Conservation (phyloP, 2,113 vertebrate species). For the Aphyosemion australe region DNA sequence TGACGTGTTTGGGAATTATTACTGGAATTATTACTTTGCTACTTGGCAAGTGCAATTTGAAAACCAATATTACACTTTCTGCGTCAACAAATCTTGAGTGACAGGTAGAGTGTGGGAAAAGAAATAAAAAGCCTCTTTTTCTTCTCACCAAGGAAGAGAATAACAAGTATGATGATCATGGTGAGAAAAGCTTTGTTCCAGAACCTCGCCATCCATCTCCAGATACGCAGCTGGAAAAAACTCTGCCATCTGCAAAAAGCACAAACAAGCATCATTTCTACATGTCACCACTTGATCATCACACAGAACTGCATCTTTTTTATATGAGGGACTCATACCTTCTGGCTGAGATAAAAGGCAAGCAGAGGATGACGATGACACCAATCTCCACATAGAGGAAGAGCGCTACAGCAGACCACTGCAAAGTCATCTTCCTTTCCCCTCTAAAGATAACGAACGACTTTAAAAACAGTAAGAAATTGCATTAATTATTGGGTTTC, state of each 20-base stretch:
- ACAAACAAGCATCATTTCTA: neutral
- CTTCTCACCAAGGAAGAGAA: slow-evolving; percentile 91
- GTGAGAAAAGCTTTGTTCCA: slow-evolving; percentile 95
- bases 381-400: slow-evolving; percentile 90
- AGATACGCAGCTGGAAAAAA: slow-evolving; percentile 87
- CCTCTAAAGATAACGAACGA: neutral
- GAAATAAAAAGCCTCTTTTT: neutral
- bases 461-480: neutral
- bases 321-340: slow-evolving; percentile 72
- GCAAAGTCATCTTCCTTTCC: slow-evolving; percentile 83
- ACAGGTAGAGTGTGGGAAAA: neutral
- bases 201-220: slow-evolving; percentile 83
- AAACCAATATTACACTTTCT: neutral
- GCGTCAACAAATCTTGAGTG: neutral
- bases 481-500: neutral
- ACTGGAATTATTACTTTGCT: no score
- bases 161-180: slow-evolving; percentile 90
- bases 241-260: slow-evolving; percentile 87
- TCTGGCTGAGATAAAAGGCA: slow-evolving; percentile 89
- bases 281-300: neutral
- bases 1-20: no score
- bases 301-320: neutral
- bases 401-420: slow-evolving; percentile 88
- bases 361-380: slow-evolving; percentile 85
- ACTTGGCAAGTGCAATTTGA: no score